Conservation (phyloP, 2,113 vertebrate species). For the Calypte anna region DNA sequence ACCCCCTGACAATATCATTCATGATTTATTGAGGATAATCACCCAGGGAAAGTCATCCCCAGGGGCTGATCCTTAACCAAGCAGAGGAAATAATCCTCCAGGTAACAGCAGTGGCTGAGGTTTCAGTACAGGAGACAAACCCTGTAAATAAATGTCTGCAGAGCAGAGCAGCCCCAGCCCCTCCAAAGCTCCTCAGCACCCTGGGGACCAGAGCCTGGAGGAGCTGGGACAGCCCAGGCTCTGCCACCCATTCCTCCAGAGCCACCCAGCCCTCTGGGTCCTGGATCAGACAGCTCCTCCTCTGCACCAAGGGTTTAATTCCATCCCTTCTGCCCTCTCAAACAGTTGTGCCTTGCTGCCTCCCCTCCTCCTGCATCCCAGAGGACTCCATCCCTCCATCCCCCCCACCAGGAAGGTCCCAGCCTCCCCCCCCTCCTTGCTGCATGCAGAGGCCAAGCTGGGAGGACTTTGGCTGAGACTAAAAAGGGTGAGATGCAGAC, state of each 20-base stretch:
- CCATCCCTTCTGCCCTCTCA: no score
- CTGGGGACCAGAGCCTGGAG: neutral
- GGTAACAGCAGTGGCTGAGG: neutral
- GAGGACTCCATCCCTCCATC: no score
- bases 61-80: fast-evolving
- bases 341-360: no score
- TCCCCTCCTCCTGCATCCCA: no score
- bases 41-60: neutral
- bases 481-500: neutral
- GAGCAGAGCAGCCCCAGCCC: neutral
- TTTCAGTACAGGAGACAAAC: fast-evolving
- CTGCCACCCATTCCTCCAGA: neutral
- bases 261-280: no score
- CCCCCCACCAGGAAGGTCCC: no score
- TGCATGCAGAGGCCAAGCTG: neutral
- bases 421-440: neutral
- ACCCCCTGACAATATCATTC: neutral
- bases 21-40: neutral
- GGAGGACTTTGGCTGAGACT: neutral
- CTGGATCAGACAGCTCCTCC: no score
- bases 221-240: no score
- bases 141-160: neutral
- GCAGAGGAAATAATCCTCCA: neutral
- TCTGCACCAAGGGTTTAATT: no score
- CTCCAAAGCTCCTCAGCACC: neutral